Conservation (phyloP, 2,888 invertebrate species). For the Trichacis sp. region DNA sequence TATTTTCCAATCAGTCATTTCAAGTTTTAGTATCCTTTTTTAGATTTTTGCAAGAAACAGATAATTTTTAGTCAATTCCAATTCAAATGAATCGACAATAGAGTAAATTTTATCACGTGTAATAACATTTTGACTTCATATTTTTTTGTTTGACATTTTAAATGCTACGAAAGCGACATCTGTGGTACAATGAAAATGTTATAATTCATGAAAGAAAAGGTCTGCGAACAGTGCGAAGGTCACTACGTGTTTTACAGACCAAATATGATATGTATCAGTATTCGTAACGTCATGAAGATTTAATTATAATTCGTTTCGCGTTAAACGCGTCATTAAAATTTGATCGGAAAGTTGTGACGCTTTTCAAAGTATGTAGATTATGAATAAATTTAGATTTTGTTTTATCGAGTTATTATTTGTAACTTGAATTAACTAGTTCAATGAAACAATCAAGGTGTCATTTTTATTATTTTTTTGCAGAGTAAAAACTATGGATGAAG, state of each 20-base stretch:
- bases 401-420: no score
- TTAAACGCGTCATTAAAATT: no score
- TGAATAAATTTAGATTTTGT: no score
- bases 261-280: not conserved
- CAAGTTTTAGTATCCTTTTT: no score
- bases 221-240: slow-evolving; percentile 4
- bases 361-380: no score
- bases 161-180: not conserved
- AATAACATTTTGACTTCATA: not conserved
- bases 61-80: no score
- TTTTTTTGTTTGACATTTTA: not conserved
- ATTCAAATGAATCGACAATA: no score
- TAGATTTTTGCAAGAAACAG: no score
- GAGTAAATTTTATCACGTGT: no score
- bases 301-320: not conserved
- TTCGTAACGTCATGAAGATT: not conserved
- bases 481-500: slow-evolving; percentile 78
- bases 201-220: slow-evolving; percentile 6
- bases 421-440: no score
- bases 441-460: not conserved
- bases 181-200: not conserved
- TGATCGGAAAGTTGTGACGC: not conserved
- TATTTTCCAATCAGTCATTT: no score
- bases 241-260: slow-evolving; percentile 1
- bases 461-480: no score